These are phyloP conservation scores for Proterorhinus semilunaris DNA, from an alignment of 2,113 vertebrate species.

Conservation along the genomic window DNA sequence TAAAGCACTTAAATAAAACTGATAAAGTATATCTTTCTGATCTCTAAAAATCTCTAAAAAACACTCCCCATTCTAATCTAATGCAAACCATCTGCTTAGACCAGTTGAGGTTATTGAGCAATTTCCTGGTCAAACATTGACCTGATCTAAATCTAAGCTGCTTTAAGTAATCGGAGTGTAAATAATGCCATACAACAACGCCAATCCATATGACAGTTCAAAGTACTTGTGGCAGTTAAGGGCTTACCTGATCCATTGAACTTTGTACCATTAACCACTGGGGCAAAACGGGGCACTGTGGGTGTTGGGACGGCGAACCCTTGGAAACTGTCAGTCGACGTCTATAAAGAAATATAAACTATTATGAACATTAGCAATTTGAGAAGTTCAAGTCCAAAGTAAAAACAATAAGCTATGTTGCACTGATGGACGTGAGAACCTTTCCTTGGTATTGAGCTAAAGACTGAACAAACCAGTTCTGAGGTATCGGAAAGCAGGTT, in stretches of 20 bases:
- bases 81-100: conserved; percentile 12
- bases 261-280: conserved; percentile 47
- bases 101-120: conserved; percentile 38
- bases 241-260: conserved; percentile 67
- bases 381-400: neutral
- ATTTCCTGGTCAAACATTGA: conserved; percentile 56
- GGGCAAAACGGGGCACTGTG: conserved; percentile 67
- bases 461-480: conserved; percentile 68
- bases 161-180: conserved; percentile 14
- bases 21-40: conserved; percentile 3
- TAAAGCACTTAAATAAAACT: no score
- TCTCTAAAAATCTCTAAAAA: neutral
- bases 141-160: conserved; percentile 23
- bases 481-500: conserved; percentile 1
- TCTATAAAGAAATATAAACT: conserved; percentile 35
- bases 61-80: conserved; percentile 45
- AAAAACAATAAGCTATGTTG: neutral
- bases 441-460: conserved; percentile 12
- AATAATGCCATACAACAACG: conserved; percentile 8
- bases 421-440: neutral
- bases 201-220: conserved; percentile 12
- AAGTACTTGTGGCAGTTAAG: conserved; percentile 18
- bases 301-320: conserved; percentile 77
- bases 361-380: neutral
- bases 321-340: conserved; percentile 62